phyloP scores from a whole-genome alignment of 2,888 invertebrate species.

The Leucania comma region DNA sequence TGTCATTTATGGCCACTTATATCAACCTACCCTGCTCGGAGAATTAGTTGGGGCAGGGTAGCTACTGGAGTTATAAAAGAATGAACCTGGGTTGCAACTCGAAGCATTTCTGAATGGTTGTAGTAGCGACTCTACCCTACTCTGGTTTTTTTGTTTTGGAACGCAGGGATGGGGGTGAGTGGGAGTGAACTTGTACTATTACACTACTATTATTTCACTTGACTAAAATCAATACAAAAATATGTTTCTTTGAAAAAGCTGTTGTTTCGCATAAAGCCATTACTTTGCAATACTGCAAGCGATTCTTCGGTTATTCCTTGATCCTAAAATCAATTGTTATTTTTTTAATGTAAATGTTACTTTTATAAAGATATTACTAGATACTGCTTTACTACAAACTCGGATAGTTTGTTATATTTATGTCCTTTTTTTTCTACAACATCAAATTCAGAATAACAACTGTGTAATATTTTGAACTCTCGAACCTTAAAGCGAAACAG shows the following conservation, averaged over 20 bases:
- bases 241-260: neutral
- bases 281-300: neutral
- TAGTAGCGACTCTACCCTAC: too few relatives aligned
- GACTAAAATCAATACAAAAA: neutral
- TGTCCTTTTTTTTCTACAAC: neutral
- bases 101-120: too few relatives aligned
- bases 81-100: too few relatives aligned
- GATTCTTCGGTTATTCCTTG: neutral
- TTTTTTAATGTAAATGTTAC: neutral
- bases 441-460: constrained; percentile 4
- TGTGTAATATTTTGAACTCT: constrained; percentile 11
- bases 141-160: too few relatives aligned
- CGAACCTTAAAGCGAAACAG: constrained; percentile 31
- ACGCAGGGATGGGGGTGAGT: too few relatives aligned
- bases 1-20: too few relatives aligned
- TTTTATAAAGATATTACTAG: neutral
- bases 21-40: too few relatives aligned
- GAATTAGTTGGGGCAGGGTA: too few relatives aligned
- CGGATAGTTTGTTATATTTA: too few relatives aligned
- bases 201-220: neutral
- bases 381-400: too few relatives aligned
- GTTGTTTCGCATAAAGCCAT: neutral
- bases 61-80: too few relatives aligned
- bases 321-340: neutral
- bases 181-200: too few relatives aligned